Conservation (phyloP, 1,140 invertebrate genomes). For the Drosophila parabipectinata region DNA sequence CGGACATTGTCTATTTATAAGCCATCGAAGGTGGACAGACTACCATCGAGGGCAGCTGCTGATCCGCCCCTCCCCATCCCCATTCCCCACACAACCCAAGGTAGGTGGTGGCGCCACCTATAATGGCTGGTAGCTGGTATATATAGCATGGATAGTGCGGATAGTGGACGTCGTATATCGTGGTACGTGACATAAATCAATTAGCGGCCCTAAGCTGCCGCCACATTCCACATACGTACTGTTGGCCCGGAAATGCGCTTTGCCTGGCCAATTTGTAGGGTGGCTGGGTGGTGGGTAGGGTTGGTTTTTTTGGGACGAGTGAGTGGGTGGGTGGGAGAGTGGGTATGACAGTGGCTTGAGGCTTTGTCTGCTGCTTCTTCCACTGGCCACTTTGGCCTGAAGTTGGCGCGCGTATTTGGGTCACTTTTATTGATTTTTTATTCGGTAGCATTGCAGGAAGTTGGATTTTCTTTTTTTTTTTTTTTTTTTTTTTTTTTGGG, state of each 20-base stretch:
- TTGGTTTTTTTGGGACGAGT: neutral
- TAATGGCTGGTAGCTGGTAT: too few relatives aligned
- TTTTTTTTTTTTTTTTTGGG: neutral
- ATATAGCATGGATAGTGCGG: neutral
- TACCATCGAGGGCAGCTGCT: constrained; percentile 17
- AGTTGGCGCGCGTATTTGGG: constrained; percentile 78
- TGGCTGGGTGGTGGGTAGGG: constrained; percentile 1
- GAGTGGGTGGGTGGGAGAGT: neutral
- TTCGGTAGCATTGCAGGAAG: constrained; percentile 36
- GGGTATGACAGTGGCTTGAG: constrained; percentile 33
- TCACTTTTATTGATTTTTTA: constrained; percentile 74
- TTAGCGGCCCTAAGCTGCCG: constrained; percentile 73
- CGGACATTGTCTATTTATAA: constrained; percentile 62
- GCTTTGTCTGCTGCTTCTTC: constrained; percentile 18
- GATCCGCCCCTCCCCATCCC: neutral
- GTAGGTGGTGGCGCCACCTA: too few relatives aligned
- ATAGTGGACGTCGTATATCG: constrained; percentile 1
- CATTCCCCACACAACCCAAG: neutral
- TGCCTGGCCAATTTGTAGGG: constrained; percentile 40
- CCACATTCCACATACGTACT: constrained; percentile 37
- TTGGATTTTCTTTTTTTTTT: constrained; percentile 9
- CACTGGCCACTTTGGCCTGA: constrained; percentile 44
- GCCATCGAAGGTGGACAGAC: constrained; percentile 10
- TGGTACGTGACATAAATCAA: constrained; percentile 79
- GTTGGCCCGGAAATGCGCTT: constrained; percentile 70